Conservation (phyloP, 2,113 vertebrate genomes). For the Chinchilla lanigera region DNA sequence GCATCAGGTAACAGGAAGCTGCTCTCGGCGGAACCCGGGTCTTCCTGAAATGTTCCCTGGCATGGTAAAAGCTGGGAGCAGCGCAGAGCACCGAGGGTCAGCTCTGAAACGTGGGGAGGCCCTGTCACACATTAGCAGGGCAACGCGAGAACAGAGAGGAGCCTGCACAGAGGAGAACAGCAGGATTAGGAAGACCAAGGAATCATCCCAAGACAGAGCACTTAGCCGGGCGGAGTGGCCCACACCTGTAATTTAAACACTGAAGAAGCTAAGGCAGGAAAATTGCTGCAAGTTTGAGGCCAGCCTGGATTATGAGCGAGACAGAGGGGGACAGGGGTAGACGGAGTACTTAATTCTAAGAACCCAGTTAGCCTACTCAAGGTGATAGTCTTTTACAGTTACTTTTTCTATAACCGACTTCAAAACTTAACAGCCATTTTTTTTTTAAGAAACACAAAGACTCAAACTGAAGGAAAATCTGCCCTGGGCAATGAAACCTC, state of each 20-base stretch:
- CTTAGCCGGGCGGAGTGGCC: neutral
- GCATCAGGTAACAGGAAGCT: neutral
- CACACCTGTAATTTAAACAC: neutral
- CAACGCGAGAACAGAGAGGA: neutral
- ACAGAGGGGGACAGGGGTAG: neutral
- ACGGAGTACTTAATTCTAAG: too few relatives aligned
- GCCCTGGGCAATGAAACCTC: fast-evolving
- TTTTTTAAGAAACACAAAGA: neutral
- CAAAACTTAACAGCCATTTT: neutral
- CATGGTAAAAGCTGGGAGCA: fast-evolving
- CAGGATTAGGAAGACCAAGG: neutral
- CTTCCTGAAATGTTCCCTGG: neutral
- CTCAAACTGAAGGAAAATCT: neutral
- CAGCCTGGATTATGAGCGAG: neutral
- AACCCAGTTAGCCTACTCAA: neutral
- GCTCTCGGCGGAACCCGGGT: neutral
- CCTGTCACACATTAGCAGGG: fast-evolving
- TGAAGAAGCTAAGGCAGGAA: neutral
- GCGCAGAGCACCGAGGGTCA: too few relatives aligned
- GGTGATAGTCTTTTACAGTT: neutral
- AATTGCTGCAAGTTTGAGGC: neutral
- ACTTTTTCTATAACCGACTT: neutral
- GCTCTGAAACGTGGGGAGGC: neutral
- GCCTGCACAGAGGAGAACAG: neutral
- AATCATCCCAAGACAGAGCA: neutral